Conservation (phyloP, 2,113 vertebrate species). For the Pheucticus melanocephalus region DNA sequence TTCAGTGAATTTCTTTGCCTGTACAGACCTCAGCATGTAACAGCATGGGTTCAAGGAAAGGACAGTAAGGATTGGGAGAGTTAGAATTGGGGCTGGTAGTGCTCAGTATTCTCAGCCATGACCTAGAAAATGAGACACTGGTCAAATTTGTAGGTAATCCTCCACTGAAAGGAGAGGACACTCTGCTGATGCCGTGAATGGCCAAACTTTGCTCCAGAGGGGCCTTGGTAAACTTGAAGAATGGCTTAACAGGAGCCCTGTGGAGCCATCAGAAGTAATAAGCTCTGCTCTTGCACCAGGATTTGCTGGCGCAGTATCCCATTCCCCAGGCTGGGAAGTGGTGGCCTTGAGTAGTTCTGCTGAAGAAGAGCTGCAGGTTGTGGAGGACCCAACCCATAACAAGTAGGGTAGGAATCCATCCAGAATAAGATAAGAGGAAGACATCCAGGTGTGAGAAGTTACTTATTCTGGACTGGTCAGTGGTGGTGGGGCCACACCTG, state of each 20-base stretch:
- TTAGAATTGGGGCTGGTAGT: not conserved
- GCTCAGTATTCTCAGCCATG: not conserved
- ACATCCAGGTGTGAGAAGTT: not conserved
- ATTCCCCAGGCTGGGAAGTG: not conserved
- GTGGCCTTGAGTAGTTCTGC: not conserved
- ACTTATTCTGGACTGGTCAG: fast-evolving
- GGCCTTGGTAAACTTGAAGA: not conserved
- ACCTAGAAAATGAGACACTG: not conserved
- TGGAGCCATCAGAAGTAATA: not conserved
- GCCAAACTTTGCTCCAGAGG: not conserved
- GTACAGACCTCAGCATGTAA: not conserved
- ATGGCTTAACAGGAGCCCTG: not conserved
- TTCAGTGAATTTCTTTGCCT: not conserved
- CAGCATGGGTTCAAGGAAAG: not conserved
- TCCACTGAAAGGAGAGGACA: not conserved
- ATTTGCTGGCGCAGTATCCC: not conserved
- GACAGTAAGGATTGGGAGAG: not conserved
- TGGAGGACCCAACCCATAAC: not conserved
- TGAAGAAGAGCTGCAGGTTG: not conserved
- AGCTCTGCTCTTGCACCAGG: not conserved
- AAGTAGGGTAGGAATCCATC: not conserved
- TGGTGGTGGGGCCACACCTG: not conserved
- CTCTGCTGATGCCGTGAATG: not conserved
- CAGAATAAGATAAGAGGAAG: not conserved
- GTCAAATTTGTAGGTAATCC: not conserved